A percentile compares a stretch with the other conserved stretches of the same genome.
Conservation (phyloP, 2,797 vertebrate genomes). For the Melanotaenia pygmaea region DNA sequence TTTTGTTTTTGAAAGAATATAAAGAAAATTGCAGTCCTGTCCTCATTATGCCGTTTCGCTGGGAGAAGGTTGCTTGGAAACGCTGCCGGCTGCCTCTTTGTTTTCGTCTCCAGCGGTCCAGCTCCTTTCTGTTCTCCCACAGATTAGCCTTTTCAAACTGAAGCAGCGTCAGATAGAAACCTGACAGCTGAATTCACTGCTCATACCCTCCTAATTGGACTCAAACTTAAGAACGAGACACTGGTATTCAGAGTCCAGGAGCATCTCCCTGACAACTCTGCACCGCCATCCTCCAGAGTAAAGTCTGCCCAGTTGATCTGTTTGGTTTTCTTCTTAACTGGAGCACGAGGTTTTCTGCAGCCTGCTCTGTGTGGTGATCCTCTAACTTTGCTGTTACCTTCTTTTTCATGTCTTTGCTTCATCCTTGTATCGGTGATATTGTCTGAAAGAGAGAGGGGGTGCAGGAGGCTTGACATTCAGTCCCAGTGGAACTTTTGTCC, state of each 20-base stretch:
- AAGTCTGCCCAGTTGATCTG: constrained; percentile 10
- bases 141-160: constrained; percentile 61
- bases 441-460: no score
- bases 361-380: no score
- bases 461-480: no score
- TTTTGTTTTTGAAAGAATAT: neutral
- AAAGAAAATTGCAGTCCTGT: neutral
- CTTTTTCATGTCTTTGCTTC: no score
- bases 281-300: constrained; percentile 22
- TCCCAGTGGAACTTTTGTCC: no score
- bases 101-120: constrained; percentile 33
- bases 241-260: constrained; percentile 31
- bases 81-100: constrained; percentile 4
- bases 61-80: constrained; percentile 44
- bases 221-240: constrained; percentile 51
- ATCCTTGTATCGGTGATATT: no score
- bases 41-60: neutral
- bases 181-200: constrained; percentile 59
- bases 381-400: no score
- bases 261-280: constrained; percentile 56
- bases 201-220: constrained; percentile 70
- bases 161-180: constrained; percentile 19
- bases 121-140: constrained; percentile 34
- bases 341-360: no score
- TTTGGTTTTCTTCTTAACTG: no score